These are phyloP conservation scores for Hemiprocne comata DNA, from an alignment of 2,113 vertebrate species.

Conservation along the genomic window DNA sequence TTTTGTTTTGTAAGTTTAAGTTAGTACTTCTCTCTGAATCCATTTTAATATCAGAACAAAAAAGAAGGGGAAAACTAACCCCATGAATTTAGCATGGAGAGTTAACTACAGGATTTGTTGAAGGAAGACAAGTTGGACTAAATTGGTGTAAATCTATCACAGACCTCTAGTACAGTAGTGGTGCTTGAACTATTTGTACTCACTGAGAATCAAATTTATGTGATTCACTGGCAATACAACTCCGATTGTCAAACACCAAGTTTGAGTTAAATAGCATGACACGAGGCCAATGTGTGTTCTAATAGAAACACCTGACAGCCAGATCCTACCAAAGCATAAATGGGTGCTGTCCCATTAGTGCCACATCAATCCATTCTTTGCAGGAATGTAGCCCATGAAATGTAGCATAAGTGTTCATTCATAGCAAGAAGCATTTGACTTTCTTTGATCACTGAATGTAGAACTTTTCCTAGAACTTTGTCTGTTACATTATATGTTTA, in stretches of 20 bases:
- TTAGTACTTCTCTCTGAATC: neutral
- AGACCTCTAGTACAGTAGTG: neutral
- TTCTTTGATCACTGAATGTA: neutral
- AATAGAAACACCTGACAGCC: neutral
- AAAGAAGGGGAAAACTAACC: accelerated
- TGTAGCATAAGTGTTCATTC: neutral
- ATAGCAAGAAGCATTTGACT: neutral
- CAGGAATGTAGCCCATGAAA: neutral
- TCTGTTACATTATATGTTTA: neutral
- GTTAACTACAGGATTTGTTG: neutral
- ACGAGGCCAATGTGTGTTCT: neutral
- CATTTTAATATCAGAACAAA: neutral
- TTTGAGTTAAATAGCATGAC: neutral
- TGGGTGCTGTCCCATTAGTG: neutral
- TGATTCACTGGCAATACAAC: neutral
- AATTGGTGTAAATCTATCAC: neutral
- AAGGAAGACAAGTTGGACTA: neutral
- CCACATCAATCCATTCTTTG: neutral
- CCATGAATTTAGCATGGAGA: neutral
- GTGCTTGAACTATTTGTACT: neutral
- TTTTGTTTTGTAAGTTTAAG: neutral
- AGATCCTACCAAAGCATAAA: neutral
- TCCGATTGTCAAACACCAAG: neutral
- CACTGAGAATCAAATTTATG: neutral
- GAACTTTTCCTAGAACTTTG: neutral